phyloP scores from a whole-genome alignment of 2,113 vertebrate genomes.

The Phylloscopus trochilus region DNA sequence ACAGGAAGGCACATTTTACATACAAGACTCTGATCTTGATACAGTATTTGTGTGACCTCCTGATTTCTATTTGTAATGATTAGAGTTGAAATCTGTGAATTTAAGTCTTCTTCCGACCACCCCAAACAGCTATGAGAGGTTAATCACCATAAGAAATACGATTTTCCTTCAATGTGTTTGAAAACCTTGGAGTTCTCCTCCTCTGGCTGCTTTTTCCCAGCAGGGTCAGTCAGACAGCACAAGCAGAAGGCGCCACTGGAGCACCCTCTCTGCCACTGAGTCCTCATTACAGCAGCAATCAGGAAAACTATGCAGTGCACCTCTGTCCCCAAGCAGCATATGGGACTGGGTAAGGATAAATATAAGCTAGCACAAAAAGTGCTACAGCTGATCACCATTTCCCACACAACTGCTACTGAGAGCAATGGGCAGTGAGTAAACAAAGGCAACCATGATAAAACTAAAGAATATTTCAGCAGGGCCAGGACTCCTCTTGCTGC shows the following conservation, averaged over 20 bases:
- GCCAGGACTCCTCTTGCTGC: background rate
- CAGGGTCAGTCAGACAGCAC: background rate
- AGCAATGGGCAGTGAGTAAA: background rate
- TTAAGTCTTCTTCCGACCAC: background rate
- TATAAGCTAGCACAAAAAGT: background rate
- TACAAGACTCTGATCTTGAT: background rate
- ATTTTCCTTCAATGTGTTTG: background rate
- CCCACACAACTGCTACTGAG: background rate
- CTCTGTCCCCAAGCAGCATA: background rate
- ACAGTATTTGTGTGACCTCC: background rate
- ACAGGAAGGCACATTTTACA: background rate
- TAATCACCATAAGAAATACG: background rate
- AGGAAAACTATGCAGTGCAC: fast-evolving
- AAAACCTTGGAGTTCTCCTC: background rate
- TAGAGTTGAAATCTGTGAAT: background rate
- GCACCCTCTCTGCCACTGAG: background rate
- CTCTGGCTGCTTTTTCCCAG: background rate
- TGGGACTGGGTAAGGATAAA: background rate
- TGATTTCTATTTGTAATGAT: background rate
- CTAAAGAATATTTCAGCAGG: background rate
- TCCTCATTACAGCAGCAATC: background rate
- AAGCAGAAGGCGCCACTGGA: background rate
- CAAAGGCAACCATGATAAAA: background rate
- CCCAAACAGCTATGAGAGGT: background rate
- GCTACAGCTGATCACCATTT: background rate